Conservation (phyloP, 2,797 vertebrate genomes). For the Neopelma chrysocephalum region DNA sequence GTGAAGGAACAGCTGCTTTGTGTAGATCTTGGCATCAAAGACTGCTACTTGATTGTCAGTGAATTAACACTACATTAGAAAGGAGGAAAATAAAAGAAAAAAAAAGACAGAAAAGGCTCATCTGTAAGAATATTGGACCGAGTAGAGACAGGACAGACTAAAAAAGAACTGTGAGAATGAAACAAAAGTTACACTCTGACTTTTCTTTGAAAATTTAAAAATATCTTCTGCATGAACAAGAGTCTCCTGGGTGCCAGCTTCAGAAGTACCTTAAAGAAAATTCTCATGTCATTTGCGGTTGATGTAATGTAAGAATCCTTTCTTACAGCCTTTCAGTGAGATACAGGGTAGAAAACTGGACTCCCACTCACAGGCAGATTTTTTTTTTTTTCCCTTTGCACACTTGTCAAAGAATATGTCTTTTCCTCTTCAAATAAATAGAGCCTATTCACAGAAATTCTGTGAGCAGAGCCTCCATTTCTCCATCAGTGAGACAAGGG, state of each 20-base stretch:
- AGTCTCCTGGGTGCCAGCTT: constrained; percentile 55
- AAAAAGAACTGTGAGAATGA: constrained; percentile 13
- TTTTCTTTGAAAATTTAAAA: constrained; percentile 66
- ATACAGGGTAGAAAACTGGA: constrained; percentile 45
- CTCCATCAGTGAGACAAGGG: background rate
- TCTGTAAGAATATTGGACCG: background rate
- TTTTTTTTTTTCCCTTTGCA: constrained; percentile 1
- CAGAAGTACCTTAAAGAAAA: constrained; percentile 67
- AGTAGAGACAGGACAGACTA: background rate
- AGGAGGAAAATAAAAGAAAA: background rate
- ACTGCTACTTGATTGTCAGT: background rate
- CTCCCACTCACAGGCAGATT: constrained; percentile 49
- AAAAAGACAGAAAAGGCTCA: background rate
- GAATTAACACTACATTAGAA: background rate
- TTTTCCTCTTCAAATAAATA: constrained; percentile 5
- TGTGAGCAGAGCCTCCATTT: background rate
- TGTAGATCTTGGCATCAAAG: background rate
- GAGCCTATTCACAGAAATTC: constrained; percentile 21
- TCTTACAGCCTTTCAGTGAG: constrained; percentile 36
- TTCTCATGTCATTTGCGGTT: constrained; percentile 55
- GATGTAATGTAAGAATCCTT: constrained; percentile 38
- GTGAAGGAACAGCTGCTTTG: background rate
- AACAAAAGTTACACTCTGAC: constrained; percentile 31
- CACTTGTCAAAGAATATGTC: constrained; percentile 46
- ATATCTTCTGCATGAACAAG: constrained; percentile 50